Evolutionary conservation across 1,140 invertebrate genomes (phyloP), one percentile per base, ranked within the genome.

Genomic region (Drosophila trapezifrons): DNA sequence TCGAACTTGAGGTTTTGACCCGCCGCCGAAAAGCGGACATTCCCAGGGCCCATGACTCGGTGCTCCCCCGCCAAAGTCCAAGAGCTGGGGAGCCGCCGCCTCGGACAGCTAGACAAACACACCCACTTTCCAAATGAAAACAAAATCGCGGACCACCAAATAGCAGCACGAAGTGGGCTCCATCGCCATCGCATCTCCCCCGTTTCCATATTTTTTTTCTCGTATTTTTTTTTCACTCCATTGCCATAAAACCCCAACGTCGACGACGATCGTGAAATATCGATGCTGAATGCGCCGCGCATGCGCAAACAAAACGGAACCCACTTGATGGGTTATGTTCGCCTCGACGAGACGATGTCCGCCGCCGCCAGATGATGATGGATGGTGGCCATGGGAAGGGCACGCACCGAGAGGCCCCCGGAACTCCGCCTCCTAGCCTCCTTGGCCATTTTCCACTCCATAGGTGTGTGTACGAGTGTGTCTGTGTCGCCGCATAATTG

Each of bases 91-190:
- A 18, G 47, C 35, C 1, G 15, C 27, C 35, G 17, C 22, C 32
- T 22, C 45, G 25, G 69, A 42, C 43, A 63, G 58, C 71, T 75
- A 75, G 57, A 62, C 56, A 76, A 56, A 64, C 78, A 64, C 76
- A 84, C 75, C 75, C 82, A 87, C 82, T 86, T 86, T 86, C 82
- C 56, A 86, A 86, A 82, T 71, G 75, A 87, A 73, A 82, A 85
- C 82, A 85, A 86, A 85, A 76, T 86, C 83, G 62, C 74, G 63
- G 81, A 83, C 77, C 78, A 74, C 58, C 78, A 86, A 81, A 83
- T 83, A 83, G 77, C 82, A 86, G 76, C 82, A 85, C 83, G 82
- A 78, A 78, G 51, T 64, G 59, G 64, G 22, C 56, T 27, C 64
- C 65, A 18, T 46, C 29, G 45, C 27, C 40, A 12, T 52, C 18